A percentile compares a stretch with the other conserved stretches of the same genome.
Evolutionary conservation across 2,888 invertebrate genomes (phyloP).

Genomic region (Drosophila anceps): DNA sequence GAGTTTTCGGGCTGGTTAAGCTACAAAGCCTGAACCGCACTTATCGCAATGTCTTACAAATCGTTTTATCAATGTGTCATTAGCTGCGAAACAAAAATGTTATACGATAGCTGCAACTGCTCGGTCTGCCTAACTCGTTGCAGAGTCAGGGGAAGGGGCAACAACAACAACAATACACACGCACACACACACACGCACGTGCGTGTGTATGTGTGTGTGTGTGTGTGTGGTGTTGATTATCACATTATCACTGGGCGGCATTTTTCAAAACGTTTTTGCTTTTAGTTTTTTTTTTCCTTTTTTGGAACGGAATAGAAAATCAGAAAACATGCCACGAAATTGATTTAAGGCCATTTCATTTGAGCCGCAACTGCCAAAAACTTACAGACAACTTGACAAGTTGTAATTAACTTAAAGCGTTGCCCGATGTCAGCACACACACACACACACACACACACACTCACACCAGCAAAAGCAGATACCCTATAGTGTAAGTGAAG

Average conservation of each 20-base stretch:
- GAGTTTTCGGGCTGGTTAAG: slow-evolving; percentile 52
- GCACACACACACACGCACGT: slow-evolving; percentile 14
- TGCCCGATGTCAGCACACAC: slow-evolving; percentile 36
- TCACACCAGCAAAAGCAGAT: too few species aligned
- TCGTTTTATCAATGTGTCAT: slow-evolving; percentile 81
- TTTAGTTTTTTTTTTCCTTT: slow-evolving; percentile 2
- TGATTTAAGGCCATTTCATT: slow-evolving; percentile 70
- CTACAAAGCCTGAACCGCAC: slow-evolving; percentile 78
- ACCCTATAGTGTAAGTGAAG: not conserved
- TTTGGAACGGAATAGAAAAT: slow-evolving; percentile 28
- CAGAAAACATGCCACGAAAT: slow-evolving; percentile 65
- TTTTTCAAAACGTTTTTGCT: slow-evolving; percentile 57
- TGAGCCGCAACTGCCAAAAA: slow-evolving; percentile 62
- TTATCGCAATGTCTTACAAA: slow-evolving; percentile 81
- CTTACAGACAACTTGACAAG: slow-evolving; percentile 67
- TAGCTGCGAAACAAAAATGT: slow-evolving; percentile 72
- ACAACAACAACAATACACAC: slow-evolving; percentile 34
- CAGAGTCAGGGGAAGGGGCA: slow-evolving; percentile 3
- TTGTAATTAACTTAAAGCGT: slow-evolving; percentile 83
- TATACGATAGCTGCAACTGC: slow-evolving; percentile 67
- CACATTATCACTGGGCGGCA: slow-evolving; percentile 57
- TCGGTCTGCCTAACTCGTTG: slow-evolving; percentile 13
- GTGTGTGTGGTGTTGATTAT: slow-evolving; percentile 69
- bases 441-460: too few species aligned
- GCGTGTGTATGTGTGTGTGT: too few species aligned